phyloP scores from a whole-genome alignment of 2,888 invertebrate species.

The Tryphoninae sp. region DNA sequence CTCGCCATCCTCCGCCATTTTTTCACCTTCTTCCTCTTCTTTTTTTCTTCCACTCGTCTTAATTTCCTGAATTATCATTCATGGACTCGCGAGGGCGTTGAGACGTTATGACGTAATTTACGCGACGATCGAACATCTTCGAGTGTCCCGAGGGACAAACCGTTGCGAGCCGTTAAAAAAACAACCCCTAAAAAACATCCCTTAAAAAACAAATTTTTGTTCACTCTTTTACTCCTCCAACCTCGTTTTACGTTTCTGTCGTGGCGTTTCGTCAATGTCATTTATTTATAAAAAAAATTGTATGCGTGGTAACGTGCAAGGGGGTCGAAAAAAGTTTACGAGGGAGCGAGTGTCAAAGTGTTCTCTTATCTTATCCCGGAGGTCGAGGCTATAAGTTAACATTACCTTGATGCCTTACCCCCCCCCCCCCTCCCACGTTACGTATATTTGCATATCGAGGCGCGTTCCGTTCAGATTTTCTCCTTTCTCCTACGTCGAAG shows the following conservation, averaged over 20 bases:
- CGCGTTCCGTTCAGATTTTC: background rate
- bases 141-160: background rate
- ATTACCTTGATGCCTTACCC: background rate
- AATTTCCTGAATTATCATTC: constrained; percentile 33
- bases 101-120: background rate
- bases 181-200: too few relatives aligned
- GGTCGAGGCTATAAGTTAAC: background rate
- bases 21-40: background rate
- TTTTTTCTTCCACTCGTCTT: constrained; percentile 1
- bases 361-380: background rate
- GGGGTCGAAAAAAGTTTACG: background rate
- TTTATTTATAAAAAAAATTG: background rate
- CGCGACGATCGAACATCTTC: background rate
- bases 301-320: background rate
- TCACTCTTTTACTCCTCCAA: too few relatives aligned
- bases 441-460: background rate
- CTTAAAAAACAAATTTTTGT: too few relatives aligned
- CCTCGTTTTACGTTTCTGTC: too few relatives aligned
- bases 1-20: background rate
- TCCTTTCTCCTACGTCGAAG: background rate
- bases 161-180: background rate
- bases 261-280: background rate
- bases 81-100: background rate
- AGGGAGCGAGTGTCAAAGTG: background rate
- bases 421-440: background rate